Percentiles rank a stretch among this genome's conserved stretches.
Evolutionary conservation across 2,113 vertebrate genomes (phyloP).

Genomic region (Regulus satrapa): DNA sequence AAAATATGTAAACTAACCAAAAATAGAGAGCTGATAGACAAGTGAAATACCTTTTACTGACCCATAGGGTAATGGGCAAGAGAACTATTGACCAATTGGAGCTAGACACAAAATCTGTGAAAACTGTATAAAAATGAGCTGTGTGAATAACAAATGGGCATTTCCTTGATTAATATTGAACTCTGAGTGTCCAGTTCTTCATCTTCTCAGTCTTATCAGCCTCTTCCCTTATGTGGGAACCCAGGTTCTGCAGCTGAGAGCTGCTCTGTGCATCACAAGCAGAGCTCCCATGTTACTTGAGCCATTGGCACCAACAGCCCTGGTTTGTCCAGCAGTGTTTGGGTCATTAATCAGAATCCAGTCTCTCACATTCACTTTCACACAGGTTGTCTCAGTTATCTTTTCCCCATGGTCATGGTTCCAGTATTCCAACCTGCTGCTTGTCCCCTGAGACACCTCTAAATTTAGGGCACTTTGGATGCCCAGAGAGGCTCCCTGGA

Average conservation of each 20-base stretch:
- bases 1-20: no score
- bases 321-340: accelerated
- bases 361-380: not conserved
- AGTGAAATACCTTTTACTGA: no score
- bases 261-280: not conserved
- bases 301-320: not conserved
- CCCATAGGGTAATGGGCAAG: no score
- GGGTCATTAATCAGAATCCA: not conserved
- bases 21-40: no score
- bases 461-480: not conserved
- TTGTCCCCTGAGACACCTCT: accelerated
- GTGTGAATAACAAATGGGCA: no score
- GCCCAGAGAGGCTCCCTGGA: not conserved
- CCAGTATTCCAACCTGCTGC: accelerated
- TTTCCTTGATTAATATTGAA: no score
- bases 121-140: no score
- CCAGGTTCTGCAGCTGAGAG: not conserved
- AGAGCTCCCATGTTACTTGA: accelerated
- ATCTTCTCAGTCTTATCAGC: not conserved
- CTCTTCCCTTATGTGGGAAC: not conserved
- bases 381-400: not conserved
- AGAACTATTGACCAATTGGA: no score
- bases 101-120: no score
- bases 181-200: no score
- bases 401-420: not conserved